A percentile compares a stretch with the other conserved stretches of the same genome.
Evolutionary conservation across 2,888 invertebrate genomes (phyloP).

Genomic region (Diarsia brunnea): DNA sequence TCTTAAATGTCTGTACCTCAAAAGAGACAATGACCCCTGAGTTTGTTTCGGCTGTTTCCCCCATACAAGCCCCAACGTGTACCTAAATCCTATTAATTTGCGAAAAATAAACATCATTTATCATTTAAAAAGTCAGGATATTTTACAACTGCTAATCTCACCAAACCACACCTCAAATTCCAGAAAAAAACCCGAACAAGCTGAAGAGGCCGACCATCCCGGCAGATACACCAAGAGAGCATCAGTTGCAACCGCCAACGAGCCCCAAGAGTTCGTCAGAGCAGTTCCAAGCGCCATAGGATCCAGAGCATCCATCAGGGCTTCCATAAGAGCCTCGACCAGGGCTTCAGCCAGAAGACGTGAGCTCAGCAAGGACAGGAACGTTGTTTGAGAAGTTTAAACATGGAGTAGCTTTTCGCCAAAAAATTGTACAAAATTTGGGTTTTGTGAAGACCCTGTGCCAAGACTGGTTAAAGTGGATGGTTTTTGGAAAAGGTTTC

Average conservation of each 20-base stretch:
- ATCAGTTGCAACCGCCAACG: conserved; percentile 70
- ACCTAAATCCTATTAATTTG: too few relatives aligned
- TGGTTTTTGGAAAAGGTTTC: conserved; percentile 37
- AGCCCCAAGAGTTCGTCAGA: conserved; percentile 78
- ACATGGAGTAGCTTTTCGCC: conserved; percentile 37
- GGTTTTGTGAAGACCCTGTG: conserved; percentile 14
- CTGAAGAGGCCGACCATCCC: conserved; percentile 73
- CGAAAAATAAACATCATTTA: too few relatives aligned
- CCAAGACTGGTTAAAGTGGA: conserved; percentile 36
- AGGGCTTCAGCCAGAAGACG: conserved; percentile 66
- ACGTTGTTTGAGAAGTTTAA: conserved; percentile 66
- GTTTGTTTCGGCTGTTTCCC: too few relatives aligned
- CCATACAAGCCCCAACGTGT: too few relatives aligned
- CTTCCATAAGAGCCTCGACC: conserved; percentile 78
- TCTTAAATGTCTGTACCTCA: too few relatives aligned
- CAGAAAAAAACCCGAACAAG: conserved; percentile 74
- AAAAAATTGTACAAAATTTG: conserved; percentile 56
- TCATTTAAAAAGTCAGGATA: too few relatives aligned
- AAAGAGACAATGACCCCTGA: too few relatives aligned
- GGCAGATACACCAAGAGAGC: conserved; percentile 79
- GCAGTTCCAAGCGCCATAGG: conserved; percentile 80
- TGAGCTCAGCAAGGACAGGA: conserved; percentile 66
- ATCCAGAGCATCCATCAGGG: conserved; percentile 84
- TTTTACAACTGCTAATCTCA: background rate
- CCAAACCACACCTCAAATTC: background rate